Evolutionary conservation across 2,113 vertebrate genomes (phyloP).

Genomic region (Scatophagus argus): DNA sequence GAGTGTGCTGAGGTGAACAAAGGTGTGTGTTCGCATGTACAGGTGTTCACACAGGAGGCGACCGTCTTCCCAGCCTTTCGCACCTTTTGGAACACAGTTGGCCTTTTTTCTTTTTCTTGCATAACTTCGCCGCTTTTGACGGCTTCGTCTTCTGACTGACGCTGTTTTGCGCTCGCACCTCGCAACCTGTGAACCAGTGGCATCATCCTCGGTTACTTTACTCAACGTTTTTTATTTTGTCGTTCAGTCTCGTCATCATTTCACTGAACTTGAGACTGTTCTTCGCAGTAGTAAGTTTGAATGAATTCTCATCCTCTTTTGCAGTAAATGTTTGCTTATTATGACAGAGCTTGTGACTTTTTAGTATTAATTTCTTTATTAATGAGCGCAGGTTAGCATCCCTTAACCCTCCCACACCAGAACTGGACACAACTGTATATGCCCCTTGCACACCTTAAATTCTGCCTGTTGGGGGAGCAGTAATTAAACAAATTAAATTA

Average conservation of each 20-base stretch:
- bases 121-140: not conserved
- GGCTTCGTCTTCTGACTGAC: conserved; percentile 1
- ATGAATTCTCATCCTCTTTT: not conserved
- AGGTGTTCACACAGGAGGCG: not conserved
- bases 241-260: no score
- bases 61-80: fast-evolving
- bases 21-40: not conserved
- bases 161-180: not conserved
- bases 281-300: no score
- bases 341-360: no score
- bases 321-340: not conserved
- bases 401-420: no score
- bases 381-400: no score
- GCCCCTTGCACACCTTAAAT: no score
- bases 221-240: no score
- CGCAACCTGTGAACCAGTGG: not conserved
- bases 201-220: not conserved
- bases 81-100: not conserved
- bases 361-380: no score
- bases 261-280: no score
- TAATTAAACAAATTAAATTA: no score
- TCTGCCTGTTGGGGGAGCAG: no score
- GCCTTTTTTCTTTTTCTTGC: not conserved
- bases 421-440: no score
- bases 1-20: not conserved